These are phyloP conservation scores for Cepaea nemoralis DNA, from an alignment of 1,140 invertebrate genomes.

Conservation along the genomic window DNA sequence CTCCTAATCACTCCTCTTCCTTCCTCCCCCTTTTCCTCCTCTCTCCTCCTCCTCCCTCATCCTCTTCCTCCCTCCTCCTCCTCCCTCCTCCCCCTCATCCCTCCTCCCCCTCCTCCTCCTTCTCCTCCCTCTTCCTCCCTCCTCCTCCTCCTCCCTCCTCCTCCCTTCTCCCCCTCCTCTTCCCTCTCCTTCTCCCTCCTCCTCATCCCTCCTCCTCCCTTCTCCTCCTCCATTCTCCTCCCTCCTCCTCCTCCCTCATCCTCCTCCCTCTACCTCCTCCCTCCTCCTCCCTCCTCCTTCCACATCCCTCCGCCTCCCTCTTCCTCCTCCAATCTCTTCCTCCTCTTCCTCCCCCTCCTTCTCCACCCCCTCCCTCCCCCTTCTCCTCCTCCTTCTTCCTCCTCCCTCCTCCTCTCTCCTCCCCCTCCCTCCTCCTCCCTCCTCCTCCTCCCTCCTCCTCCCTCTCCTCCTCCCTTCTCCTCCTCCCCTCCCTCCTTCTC, in stretches of 20 bases:
- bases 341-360: too few relatives aligned
- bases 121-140: slow-evolving; percentile 18
- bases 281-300: not conserved
- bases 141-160: not conserved
- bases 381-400: not conserved
- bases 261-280: too few relatives aligned
- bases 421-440: not conserved
- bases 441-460: not conserved
- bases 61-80: not conserved
- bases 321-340: too few relatives aligned
- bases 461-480: not conserved
- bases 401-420: not conserved
- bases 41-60: too few relatives aligned
- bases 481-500: not conserved
- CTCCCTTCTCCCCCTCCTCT: not conserved
- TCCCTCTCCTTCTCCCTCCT: not conserved
- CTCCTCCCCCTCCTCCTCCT: too few relatives aligned
- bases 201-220: too few relatives aligned
- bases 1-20: too few relatives aligned
- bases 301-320: not conserved
- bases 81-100: not conserved
- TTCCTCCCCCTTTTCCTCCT: too few relatives aligned
- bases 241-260: too few relatives aligned
- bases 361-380: too few relatives aligned
- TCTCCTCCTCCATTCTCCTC: too few relatives aligned